These are phyloP conservation scores for Carettochelys insculpta DNA, from an alignment of 2,113 vertebrate genomes.

Conservation along the genomic window DNA sequence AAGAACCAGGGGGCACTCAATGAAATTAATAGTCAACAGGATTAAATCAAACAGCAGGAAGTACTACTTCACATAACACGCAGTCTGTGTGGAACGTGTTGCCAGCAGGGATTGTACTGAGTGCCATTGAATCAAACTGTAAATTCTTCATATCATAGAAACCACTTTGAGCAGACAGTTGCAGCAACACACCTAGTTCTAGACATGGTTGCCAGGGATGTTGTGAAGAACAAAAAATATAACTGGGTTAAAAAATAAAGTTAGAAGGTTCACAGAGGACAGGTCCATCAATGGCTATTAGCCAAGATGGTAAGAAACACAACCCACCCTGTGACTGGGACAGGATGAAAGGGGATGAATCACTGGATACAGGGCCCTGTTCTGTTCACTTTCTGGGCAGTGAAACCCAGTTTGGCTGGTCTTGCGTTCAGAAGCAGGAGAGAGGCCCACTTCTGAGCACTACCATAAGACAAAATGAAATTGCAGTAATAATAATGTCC, in stretches of 20 bases:
- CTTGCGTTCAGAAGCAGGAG: background rate
- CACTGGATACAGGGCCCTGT: background rate
- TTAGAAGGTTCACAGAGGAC: background rate
- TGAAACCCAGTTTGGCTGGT: background rate
- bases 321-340: background rate
- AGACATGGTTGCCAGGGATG: background rate
- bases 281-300: background rate
- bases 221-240: background rate
- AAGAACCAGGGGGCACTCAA: background rate
- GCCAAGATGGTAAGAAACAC: background rate
- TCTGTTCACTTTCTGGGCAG: background rate
- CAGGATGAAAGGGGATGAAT: background rate
- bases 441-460: background rate
- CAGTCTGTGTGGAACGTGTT: background rate
- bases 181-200: no score
- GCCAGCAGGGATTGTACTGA: background rate
- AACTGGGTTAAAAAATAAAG: background rate
- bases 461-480: background rate
- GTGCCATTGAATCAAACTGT: no score
- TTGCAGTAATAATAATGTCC: background rate
- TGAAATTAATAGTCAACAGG: background rate
- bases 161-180: no score
- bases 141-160: no score
- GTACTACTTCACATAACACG: background rate
- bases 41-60: background rate